These are phyloP conservation scores for human (Homo sapiens) DNA, from an alignment of 2,113 vertebrate species.

Conservation along the genomic window DNA sequence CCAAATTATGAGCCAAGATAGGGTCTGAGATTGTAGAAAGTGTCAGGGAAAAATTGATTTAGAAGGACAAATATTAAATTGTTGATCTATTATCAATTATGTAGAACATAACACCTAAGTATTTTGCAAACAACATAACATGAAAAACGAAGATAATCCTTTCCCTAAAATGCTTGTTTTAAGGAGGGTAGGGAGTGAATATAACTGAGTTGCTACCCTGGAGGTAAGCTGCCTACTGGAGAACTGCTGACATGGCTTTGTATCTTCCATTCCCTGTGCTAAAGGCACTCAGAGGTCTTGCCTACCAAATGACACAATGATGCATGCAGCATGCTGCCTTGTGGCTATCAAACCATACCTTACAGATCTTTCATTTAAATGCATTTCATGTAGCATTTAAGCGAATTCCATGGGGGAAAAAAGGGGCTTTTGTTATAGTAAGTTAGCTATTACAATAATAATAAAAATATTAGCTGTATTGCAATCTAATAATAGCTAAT, in stretches of 20 bases:
- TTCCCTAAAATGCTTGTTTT: slow-evolving; percentile 37
- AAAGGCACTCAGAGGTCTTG: not conserved
- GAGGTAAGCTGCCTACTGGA: not conserved
- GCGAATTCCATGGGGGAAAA: not conserved
- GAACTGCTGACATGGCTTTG: not conserved
- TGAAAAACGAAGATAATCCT: not conserved
- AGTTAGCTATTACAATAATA: not conserved
- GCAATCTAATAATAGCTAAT: not conserved
- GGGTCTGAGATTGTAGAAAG: not conserved
- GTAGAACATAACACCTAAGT: not conserved
- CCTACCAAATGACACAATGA: not conserved
- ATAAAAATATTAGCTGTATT: not conserved
- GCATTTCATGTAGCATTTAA: not conserved
- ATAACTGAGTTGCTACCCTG: not conserved
- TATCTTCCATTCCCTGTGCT: not conserved
- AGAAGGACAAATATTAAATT: not conserved
- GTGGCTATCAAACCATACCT: not conserved
- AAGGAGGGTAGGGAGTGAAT: not conserved
- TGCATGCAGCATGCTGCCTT: not conserved
- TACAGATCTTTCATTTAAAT: not conserved
- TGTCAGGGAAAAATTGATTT: not conserved
- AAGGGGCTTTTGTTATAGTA: not conserved
- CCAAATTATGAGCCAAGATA: not conserved
- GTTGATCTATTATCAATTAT: not conserved
- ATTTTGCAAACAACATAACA: not conserved